A percentile compares a stretch with the other conserved stretches of the same genome.
These are phyloP conservation scores for Mustela nigripes DNA, from an alignment of 2,113 vertebrate genomes.

Conservation along the genomic window DNA sequence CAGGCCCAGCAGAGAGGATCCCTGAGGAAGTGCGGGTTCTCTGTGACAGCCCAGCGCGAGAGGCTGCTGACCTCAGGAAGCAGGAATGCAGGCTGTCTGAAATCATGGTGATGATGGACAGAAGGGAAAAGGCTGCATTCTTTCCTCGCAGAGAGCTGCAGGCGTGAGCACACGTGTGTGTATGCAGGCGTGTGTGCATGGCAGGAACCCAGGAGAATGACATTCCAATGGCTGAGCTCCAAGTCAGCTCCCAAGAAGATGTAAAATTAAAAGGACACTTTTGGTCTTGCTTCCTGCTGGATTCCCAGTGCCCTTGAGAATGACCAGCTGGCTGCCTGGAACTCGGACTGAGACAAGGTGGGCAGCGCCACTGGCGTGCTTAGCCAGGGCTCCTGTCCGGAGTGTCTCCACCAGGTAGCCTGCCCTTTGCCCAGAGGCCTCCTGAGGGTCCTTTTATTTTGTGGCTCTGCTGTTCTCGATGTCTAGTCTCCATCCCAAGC, in stretches of 20 bases:
- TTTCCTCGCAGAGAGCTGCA: slow-evolving; percentile 6
- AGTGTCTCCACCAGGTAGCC: background rate
- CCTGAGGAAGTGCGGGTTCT: background rate
- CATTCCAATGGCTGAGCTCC: slow-evolving; percentile 14
- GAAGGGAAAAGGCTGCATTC: slow-evolving; percentile 46
- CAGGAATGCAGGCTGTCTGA: slow-evolving; percentile 45
- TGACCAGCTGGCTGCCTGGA: background rate
- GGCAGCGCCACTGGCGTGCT: background rate
- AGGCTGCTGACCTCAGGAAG: slow-evolving; percentile 53
- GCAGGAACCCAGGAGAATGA: slow-evolving; percentile 2
- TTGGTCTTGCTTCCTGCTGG: background rate
- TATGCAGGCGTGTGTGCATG: background rate
- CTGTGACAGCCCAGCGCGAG: background rate
- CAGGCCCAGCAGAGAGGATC: background rate
- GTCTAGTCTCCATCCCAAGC: background rate
- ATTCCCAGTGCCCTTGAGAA: background rate
- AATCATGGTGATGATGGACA: background rate
- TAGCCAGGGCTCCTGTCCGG: background rate
- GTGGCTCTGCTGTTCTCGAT: background rate
- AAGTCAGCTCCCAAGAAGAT: slow-evolving; percentile 4
- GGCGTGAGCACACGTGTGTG: background rate
- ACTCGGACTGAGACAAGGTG: background rate
- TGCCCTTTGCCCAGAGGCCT: background rate
- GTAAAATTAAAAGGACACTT: slow-evolving; percentile 17
- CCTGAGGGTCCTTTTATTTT: background rate